Percentiles rank a stretch among this genome's conserved stretches.
phyloP scores from a whole-genome alignment of 2,113 vertebrate species.

The Peromyscus leucopus region DNA sequence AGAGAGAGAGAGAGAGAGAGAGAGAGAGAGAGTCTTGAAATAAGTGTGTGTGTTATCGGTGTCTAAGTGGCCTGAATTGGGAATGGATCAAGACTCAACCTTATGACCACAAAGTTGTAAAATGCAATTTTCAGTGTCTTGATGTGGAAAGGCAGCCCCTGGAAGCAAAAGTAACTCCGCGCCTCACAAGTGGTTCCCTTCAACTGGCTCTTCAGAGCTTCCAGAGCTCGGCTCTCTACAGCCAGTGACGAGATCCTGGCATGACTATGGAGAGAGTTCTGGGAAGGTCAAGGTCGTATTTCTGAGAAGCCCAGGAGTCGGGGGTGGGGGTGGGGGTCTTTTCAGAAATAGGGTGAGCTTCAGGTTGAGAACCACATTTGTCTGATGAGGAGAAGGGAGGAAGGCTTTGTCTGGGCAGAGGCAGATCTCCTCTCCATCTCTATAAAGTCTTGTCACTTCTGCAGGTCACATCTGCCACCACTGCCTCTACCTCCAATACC shows the following conservation, averaged over 20 bases:
- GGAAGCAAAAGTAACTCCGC: background rate
- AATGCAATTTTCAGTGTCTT: background rate
- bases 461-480: background rate
- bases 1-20: too few species aligned
- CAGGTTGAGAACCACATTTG: too few species aligned
- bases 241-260: background rate
- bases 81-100: background rate
- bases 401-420: background rate
- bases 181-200: background rate
- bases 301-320: background rate
- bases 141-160: background rate
- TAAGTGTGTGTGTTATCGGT: background rate
- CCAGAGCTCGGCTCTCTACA: accelerated
- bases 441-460: background rate
- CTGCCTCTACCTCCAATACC: background rate
- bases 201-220: too few species aligned
- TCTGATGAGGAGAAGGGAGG: background rate
- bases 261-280: too few species aligned
- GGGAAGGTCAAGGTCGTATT: background rate
- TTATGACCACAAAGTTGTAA: background rate
- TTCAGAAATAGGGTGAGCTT: background rate
- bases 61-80: background rate
- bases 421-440: too few species aligned
- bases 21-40: too few species aligned
- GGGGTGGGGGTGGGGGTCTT: too few species aligned